Evolutionary conservation across 2,888 invertebrate genomes (phyloP), one percentile per base, ranked within the genome.

Genomic region (Odontocerum albicorne): DNA sequence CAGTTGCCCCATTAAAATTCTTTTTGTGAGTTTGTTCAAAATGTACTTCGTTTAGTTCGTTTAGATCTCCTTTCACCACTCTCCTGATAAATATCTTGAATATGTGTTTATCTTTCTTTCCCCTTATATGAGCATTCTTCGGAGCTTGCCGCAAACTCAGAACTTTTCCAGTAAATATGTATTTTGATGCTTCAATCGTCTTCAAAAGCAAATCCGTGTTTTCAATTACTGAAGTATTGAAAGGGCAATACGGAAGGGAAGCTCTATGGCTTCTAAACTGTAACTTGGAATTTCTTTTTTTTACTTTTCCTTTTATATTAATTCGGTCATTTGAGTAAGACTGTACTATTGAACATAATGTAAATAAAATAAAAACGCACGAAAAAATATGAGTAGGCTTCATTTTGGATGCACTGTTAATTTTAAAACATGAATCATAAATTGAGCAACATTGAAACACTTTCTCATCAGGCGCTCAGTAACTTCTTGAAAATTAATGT

Each of bases 131-230:
- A 4, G 40, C 16, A 32, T 47, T 50, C 6, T 42, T 33, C 22
- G 60, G 55, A 3, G 52, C 35, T 6, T 52, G 49, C 62, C 71
- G 75, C 59, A 76, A 72, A 62, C 68, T 74, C 64, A 78, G 65
- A 64, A 78, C 77, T 72, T 78, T 78, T 27, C 71, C 78, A 17
- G 78, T 78, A 68, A 78, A 78, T 66, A 78, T 77, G 65, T 71
- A 78, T 66, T 75, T 74, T 3, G 78, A 76, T 63, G 72, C 72
- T 53, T 71, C 70, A 70, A 78, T 77, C 67, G 76, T 75, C 57
- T 73, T 74, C 72, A 76, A 73, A 70, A 78, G 65, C 57, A 77
- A 70, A 73, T 75, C 74, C 68, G 76, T 75, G 65, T 78, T 75
- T 63, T 75, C 73, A 56, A 78, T 74, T 64, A 78, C 71, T 57